Base-by-base conservation (phyloP, 2,797 vertebrate species). In the Enteromius argenteus region DNA sequence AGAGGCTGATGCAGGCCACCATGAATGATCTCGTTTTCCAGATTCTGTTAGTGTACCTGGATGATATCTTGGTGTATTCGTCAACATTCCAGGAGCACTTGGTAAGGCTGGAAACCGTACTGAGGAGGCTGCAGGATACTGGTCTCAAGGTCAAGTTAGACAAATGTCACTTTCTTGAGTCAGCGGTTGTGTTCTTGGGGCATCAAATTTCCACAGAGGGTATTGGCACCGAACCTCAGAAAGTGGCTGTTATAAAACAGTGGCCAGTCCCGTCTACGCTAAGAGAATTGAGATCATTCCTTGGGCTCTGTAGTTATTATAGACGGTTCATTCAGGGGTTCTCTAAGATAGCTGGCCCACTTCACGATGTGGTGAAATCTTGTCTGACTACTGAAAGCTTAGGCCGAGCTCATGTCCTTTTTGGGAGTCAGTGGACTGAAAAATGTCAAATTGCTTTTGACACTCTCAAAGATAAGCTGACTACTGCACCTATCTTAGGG, bases 1-100 rank as follows among this genome's bases (percentile, higher is more conserved):
- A 79, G 19, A 27, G n/a, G 1, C 51, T 79, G 8, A 79, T 79
- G 76, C 23, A 79, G 37, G 37, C 17, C 8, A 79, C 76, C 35
- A 79, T 79, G 76, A 79, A 30, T 21, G 37, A 66, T 32, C 76
- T 79, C 3, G 39, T 44, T 0, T 79, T 64, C 8, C 35, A 77
- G n/a, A 79, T 78, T 17, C 1, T 78, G 35, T 42, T 78, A 8
- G 37, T 64, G 0, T 78, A 64, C n/a, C 11, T 78, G 6, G 76
- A 64, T 15, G 56, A 77, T 53, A 62, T 62, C 23, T 0, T 78
- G 4, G 76, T 78, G 14, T 78, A 64, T 15, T 64, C 23, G 0
- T 27, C 15, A 46, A 32, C 76, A 2, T 78, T 64, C 37, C 32
- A 4, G 19, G 19, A 77, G 23, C 53, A 77, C 53, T 60, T 77